Conservation (phyloP, 2,888 invertebrate species). For the Zonitis immaculata region DNA sequence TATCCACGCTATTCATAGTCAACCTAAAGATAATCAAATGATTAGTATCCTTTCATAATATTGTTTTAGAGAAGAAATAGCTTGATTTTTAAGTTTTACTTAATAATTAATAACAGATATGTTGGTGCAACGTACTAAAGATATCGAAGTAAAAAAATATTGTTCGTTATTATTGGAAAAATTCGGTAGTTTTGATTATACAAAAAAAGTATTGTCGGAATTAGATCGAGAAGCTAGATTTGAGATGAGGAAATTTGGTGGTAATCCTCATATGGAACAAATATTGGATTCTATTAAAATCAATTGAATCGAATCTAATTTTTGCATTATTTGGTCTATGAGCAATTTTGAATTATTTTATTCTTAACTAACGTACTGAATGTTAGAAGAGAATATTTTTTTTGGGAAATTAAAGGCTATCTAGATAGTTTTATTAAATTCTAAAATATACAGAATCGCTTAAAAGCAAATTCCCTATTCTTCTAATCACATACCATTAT, state of each 20-base stretch:
- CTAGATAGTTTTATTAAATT: too few species aligned
- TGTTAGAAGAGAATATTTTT: too few species aligned
- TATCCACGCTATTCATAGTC: constrained; percentile 82
- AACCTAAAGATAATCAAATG: constrained; percentile 75
- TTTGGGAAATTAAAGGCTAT: too few species aligned
- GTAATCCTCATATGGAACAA: constrained; percentile 72
- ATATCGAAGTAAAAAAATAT: constrained; percentile 89
- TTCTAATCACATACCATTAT: too few species aligned
- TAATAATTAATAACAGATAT: constrained; percentile 62
- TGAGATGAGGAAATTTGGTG: constrained; percentile 73
- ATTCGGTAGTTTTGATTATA: constrained; percentile 86
- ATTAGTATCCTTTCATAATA: constrained; percentile 67
- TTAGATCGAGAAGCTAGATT: constrained; percentile 69
- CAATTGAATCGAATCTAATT: too few species aligned
- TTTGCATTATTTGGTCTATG: too few species aligned
- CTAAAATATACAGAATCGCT: too few species aligned
- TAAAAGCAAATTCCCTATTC: too few species aligned
- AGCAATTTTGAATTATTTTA: too few species aligned
- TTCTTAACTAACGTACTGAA: too few species aligned
- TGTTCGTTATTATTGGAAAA: constrained; percentile 82
- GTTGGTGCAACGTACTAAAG: constrained; percentile 81
- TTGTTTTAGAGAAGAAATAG: background rate
- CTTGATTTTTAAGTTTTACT: constrained; percentile 25
- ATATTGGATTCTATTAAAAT: constrained; percentile 56
- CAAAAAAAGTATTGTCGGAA: constrained; percentile 66